Evolutionary conservation across 1,140 invertebrate genomes (phyloP).

Genomic region (Spodoptera frugiperda): DNA sequence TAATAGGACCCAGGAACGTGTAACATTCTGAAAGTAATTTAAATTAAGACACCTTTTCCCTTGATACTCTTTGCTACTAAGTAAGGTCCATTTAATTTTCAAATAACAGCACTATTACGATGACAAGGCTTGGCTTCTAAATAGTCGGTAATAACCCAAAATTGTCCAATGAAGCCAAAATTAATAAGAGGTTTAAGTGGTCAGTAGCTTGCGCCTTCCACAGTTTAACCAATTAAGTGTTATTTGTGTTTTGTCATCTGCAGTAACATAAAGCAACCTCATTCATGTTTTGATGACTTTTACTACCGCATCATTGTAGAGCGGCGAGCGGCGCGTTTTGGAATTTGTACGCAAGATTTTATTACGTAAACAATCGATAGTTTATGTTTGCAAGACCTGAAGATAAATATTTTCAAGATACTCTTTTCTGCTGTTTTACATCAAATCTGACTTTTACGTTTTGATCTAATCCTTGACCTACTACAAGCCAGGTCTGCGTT

Average conservation of each 20-base stretch:
- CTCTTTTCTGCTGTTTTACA: too few species aligned
- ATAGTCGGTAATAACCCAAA: not conserved
- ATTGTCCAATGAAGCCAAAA: not conserved
- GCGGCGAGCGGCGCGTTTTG: not conserved
- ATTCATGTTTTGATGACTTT: not conserved
- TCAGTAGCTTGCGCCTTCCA: not conserved
- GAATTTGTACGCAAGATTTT: not conserved
- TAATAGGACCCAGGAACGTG: not conserved
- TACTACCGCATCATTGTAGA: not conserved
- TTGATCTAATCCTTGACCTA: not conserved
- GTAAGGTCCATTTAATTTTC: not conserved
- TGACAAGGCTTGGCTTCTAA: not conserved
- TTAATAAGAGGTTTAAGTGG: conserved; percentile 1
- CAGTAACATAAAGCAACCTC: too few species aligned
- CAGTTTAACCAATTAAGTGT: not conserved
- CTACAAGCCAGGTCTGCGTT: not conserved
- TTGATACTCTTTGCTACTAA: not conserved
- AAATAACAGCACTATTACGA: not conserved
- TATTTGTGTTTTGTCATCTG: not conserved
- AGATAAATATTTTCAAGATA: too few species aligned
- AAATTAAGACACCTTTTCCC: not conserved
- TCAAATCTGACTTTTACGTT: too few species aligned
- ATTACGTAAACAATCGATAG: conserved; percentile 12
- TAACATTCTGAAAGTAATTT: conserved; percentile 1
- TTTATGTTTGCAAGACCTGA: not conserved